Conservation (phyloP, 2,797 vertebrate species). For the Ptychobarbus kaznakovi region DNA sequence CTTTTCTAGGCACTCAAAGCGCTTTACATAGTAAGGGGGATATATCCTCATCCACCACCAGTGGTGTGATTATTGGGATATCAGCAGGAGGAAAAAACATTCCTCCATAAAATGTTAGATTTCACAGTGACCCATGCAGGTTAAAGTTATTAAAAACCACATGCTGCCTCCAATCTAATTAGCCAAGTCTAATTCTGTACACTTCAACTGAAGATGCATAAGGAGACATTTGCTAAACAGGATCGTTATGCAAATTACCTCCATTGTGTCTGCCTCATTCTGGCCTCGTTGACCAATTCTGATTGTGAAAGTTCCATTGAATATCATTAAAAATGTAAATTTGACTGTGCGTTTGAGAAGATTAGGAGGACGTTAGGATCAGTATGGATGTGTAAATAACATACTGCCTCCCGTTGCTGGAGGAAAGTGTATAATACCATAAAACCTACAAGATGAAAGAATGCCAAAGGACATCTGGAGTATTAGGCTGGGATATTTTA, state of each 20-base stretch:
- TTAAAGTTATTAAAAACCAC: not conserved
- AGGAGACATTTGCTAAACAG: constrained; percentile 36
- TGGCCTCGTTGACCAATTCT: constrained; percentile 22
- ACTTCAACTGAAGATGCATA: constrained; percentile 21
- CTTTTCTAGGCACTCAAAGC: too few relatives aligned
- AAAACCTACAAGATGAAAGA: constrained; percentile 18
- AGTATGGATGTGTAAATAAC: constrained; percentile 6
- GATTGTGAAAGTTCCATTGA: constrained; percentile 37
- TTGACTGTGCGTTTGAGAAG: not conserved
- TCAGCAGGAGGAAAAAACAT: not conserved
- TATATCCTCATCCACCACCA: too few relatives aligned
- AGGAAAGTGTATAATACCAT: constrained; percentile 1
- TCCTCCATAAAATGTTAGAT: not conserved
- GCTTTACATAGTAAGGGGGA: too few relatives aligned
- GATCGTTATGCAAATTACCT: constrained; percentile 49
- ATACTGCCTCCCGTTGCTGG: not conserved
- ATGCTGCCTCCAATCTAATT: constrained; percentile 2
- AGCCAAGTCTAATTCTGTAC: constrained; percentile 29
- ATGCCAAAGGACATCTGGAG: constrained; percentile 27
- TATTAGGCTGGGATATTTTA: not conserved
- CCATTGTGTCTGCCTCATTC: not conserved
- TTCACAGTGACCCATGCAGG: not conserved
- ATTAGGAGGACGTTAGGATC: not conserved
- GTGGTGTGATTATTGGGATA: not conserved
- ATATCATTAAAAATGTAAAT: constrained; percentile 12